Base-by-base conservation (phyloP, 2,113 vertebrate genomes). In the Meleagris gallopavo region DNA sequence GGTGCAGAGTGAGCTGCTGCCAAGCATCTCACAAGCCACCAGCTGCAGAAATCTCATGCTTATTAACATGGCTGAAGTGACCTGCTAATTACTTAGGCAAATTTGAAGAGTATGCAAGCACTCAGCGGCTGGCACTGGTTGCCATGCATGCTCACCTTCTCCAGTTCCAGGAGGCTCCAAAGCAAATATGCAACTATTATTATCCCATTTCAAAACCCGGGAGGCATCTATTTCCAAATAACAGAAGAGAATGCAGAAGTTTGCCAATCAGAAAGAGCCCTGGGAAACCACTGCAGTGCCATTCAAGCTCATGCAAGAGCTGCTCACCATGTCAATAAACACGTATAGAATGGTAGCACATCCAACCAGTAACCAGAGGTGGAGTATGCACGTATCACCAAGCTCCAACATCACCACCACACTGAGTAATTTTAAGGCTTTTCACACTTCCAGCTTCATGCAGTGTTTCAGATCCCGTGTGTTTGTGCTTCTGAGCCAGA, bases 281-380 rank as follows among this genome's bases (percentile, higher is more conserved):
- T 64, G 24, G 54, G 46, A 77, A 57, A 82, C 41, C 7, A 3
- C 3, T 50, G 41, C 29, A 45, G 34, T 45, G n/a, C 40, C 46
- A 50, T 50, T 81, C 17, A 65, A n/a, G 76, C 14, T 18, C 19
- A 36, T 13, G 38, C 17, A 46, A 17, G 38, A 6, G 12, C 19
- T 41, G 67, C 29, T 69, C 41, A 18, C 24, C 17, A 0, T 8
- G 43, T 13, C 46, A 30, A 36, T 77, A 50, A 71, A 72, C 4
- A 11, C 7, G 3, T 19, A 6, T 11, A 19, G 50, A 34, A 25
- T 0, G 0, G 34, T 32, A 50, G 22, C 25, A 21, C 3, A 41
- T 13, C 13, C 34, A 75, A 58, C 16, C 34, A n/a, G 18, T 13
- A 62, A 24, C 16, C 46, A 43, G 12, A 17, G 16, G 30, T 40